These are phyloP conservation scores for Cyphomyrus plagiostoma DNA, from an alignment of 2,113 vertebrate genomes.

Conservation along the genomic window DNA sequence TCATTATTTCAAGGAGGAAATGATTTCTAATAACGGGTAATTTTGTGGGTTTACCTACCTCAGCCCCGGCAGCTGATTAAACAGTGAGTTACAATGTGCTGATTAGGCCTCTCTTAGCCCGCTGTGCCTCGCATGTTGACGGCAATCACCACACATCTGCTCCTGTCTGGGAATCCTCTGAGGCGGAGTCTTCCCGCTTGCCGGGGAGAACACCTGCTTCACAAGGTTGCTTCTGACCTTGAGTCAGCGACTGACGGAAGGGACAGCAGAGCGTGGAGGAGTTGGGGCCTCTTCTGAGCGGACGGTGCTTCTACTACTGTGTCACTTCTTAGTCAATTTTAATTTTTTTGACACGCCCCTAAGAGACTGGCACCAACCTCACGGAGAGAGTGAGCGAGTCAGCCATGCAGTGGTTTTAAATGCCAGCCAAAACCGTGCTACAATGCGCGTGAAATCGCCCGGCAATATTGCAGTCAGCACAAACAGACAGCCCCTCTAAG, in stretches of 20 bases:
- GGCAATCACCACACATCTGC: background rate
- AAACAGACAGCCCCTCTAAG: constrained; percentile 31
- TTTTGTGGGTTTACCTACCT: constrained; percentile 1
- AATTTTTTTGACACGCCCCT: constrained; percentile 19
- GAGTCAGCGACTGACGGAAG: background rate
- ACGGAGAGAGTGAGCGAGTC: background rate
- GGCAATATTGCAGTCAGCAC: constrained; percentile 12
- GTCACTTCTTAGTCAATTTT: constrained; percentile 34
- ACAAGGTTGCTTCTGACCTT: background rate
- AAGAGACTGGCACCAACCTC: constrained; percentile 20
- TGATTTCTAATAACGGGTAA: constrained; percentile 34
- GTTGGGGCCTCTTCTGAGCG: background rate
- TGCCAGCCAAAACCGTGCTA: constrained; percentile 27
- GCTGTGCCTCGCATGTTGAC: background rate
- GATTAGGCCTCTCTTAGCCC: constrained; percentile 29
- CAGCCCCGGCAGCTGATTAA: background rate
- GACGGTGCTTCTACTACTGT: constrained; percentile 27
- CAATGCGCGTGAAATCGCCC: constrained; percentile 29
- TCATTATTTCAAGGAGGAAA: constrained; percentile 39
- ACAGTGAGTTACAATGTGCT: constrained; percentile 2
- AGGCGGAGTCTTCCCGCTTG: background rate
- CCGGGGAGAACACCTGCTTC: background rate
- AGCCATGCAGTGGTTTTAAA: constrained; percentile 6
- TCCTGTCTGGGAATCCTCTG: background rate
- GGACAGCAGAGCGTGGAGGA: background rate